Base-by-base conservation (phyloP, 1,140 invertebrate species). In the Caenorhabditis remanei region DNA sequence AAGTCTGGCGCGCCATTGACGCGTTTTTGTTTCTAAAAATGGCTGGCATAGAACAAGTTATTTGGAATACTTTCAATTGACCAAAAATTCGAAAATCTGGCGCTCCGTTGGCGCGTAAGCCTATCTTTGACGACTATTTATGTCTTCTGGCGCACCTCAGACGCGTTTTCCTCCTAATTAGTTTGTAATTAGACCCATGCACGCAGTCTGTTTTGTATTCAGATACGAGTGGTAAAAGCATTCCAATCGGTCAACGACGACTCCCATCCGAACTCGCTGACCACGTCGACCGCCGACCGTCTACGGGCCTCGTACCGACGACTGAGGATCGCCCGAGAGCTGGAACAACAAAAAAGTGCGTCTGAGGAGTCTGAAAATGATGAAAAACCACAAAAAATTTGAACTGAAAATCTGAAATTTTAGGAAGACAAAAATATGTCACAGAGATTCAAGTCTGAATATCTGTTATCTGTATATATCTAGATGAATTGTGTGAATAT, bases 141-240 rank as follows among this genome's bases (percentile, higher is more conserved):
- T 32, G 32, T 32, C 32, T 2, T 53, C 50, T 53, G 9, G 50
- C 11, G 14, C 16, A 32, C 14, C 5, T 84, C 41, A 2, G 87
- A 32, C 41, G 9, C 46, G n/a, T 63, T 13, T 67, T 75, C 46
- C 63, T 56, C 21, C 58, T 21, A 13, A 19, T 32, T 32, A 32
- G 32, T 2, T 32, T 32, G 32, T 87, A 0, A n/a, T 19, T 84
- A 61, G 43, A 32, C 16, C 9, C 19, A 43, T 87, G 48, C 48
- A 84, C 40, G 55, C 87, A 8, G 16, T 88, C 32, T 79, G 55
- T 14, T 61, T 11, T 53, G n/a, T 19, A 84, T 89, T 84, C 88
- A 89, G 89, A 89, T 89, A 82, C 89, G 89, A n/a, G 89, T 89
- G 11, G 88, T 89, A 19, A 85, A 89, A 63, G 89, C 89, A 16